Evolutionary conservation across 2,113 vertebrate genomes (phyloP), one percentile per base, ranked within the genome.

Genomic region (Todiramphus chloris): DNA sequence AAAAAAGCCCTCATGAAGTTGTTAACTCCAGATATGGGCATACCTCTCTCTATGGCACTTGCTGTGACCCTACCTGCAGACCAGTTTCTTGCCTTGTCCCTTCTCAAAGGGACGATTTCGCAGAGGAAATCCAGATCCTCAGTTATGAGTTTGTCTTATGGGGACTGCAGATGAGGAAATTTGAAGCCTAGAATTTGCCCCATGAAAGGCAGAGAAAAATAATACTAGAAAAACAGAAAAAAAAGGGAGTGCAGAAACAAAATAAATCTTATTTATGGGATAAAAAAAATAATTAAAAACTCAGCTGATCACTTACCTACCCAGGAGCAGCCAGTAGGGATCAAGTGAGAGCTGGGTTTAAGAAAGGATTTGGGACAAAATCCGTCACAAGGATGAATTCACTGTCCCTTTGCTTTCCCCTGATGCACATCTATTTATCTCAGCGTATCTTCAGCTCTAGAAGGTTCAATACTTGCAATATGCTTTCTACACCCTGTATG

Each of bases 121-220:
- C 21, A 50, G 50, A 28, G 27, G 24, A 86, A 92, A 83, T 50
- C 27, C 21, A 86, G 82, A 74, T 13, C 18, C 30, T 44, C 8
- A 5, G 48, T 62, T 46, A n/a, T 0, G 4, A 37, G 4, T 39
- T 35, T 1, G 14, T 43, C n/a, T 64, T 72, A 64, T 0, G 2
- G 58, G 31, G 20, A 20, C 20, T 16, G 55, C 58, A 94, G 39
- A 46, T 0, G 9, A 73, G 55, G 50, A 31, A 39, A 28, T 33
- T 1, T 25, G 69, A 77, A 81, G 21, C n/a, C 62, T 19, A 17
- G 4, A 56, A 64, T 35, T 44, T 25, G 31, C 30, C 3, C 56
- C 20, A 12, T 7, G 14, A 89, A n/a, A 80, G 17, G 30, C 2
- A 63, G 10, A 39, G 18, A 35, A 82, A 37, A 74, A 53, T 1